Evolutionary conservation across 92 coral and sea anemone species (phyloP).

Genomic region (Zoanthus solanderi): DNA sequence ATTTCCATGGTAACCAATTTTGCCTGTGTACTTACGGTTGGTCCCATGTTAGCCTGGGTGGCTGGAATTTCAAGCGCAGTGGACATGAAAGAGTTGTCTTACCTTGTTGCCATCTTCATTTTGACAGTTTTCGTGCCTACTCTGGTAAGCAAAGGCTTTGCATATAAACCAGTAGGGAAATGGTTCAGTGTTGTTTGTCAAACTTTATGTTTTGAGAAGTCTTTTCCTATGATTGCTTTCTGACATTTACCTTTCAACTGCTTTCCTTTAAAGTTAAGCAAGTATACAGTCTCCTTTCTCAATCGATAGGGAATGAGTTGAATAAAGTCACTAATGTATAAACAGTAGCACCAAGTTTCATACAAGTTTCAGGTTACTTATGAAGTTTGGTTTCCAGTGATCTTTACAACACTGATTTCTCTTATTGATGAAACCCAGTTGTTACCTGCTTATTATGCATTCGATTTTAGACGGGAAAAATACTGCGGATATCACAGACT

Average conservation of each 20-base stretch:
- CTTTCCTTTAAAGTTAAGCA: too few relatives aligned
- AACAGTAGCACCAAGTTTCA: too few relatives aligned
- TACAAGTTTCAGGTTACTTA: too few relatives aligned
- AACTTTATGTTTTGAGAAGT: too few relatives aligned
- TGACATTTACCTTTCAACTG: too few relatives aligned
- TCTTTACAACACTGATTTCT: too few relatives aligned
- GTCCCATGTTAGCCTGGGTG: conserved; percentile 84
- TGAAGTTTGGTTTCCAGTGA: too few relatives aligned
- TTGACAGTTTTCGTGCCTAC: conserved; percentile 76
- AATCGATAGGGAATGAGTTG: too few relatives aligned
- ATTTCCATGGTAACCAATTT: conserved; percentile 85
- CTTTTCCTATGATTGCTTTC: too few relatives aligned
- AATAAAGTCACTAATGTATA: too few relatives aligned
- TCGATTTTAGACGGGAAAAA: conserved; percentile 60
- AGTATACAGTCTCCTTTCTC: too few relatives aligned
- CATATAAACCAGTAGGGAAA: neutral
- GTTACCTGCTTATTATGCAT: neutral
- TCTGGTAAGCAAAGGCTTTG: conserved; percentile 69
- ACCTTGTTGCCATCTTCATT: conserved; percentile 70
- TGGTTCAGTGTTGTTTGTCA: too few relatives aligned
- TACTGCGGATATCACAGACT: conserved; percentile 57
- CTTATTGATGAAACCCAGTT: neutral
- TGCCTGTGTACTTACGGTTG: conserved; percentile 78
- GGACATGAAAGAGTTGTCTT: conserved; percentile 62
- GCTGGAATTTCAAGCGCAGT: conserved; percentile 75